Base-by-base conservation (phyloP, 2,888 invertebrate species). In the Eristalis tenax region DNA sequence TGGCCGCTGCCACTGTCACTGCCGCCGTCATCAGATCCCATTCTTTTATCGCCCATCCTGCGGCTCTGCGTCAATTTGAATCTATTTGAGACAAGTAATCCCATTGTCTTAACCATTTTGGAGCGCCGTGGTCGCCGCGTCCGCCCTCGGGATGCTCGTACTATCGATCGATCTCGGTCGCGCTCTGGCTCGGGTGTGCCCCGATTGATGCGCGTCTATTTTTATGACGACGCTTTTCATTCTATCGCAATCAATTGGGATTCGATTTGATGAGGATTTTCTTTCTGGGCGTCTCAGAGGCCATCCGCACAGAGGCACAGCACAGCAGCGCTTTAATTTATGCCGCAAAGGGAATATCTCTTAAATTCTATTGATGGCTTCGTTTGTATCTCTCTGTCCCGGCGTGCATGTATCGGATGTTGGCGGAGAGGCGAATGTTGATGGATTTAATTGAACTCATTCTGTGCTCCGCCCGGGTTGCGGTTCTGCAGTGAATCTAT, bases 381-480 rank as follows among this genome's bases (percentile, higher is more conserved):
- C 56, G 63, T 65, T 71, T 66, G 66, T 65, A 35, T 66, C 23
- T 61, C 8, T 40, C 3, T 56, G 71, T 26, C 26, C 3, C 26
- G 2, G 26, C 26, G 26, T 43, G 65, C 65, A 32, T 70, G 23
- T 23, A 38, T 68, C 38, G 32, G 50, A 8, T 61, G 77, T 64
- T 64, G 63, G 38, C 18, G 50, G 35, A 56, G 64, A 26, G 23
- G 23, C 71, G 8, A 66, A 70, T 66, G 73, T 43, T 79, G 79
- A 78, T 73, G 35, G 79, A 73, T 79, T 79, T 79, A 73, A 79
- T 79, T 79, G 73, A 79, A 79, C 40, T 66, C 66, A 57, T 64
- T 63, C 23, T 32, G 43, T 32, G 59, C 59, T 57, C 63, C 15
- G 65, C 63, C 15, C 18, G 26, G 57, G 65, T 18, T 73, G 59